Percentiles rank a stretch among this genome's conserved stretches.
These are phyloP conservation scores for Poecilia velifera DNA, from an alignment of 2,797 vertebrate species.

Conservation along the genomic window DNA sequence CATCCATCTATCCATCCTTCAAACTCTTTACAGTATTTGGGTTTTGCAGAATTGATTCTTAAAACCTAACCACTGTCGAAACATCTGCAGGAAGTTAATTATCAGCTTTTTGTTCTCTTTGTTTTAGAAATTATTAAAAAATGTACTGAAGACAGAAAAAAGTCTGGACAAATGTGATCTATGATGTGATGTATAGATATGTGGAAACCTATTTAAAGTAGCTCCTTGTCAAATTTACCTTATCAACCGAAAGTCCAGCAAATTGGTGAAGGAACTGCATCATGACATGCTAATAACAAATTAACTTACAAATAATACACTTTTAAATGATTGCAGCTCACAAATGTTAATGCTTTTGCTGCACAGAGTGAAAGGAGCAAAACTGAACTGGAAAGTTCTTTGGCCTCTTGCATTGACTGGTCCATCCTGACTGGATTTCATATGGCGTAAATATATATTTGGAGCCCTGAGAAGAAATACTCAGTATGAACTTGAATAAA, in stretches of 20 bases:
- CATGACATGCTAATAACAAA: background rate
- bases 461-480: slow-evolving; percentile 4
- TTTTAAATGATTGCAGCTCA: background rate
- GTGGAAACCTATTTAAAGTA: background rate
- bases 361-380: background rate
- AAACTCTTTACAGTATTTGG: background rate
- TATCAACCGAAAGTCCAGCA: background rate
- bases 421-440: slow-evolving; percentile 9
- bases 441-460: slow-evolving; percentile 28
- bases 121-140: background rate
- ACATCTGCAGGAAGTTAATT: background rate
- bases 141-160: background rate
- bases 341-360: background rate
- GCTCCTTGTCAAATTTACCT: background rate
- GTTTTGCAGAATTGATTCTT: background rate
- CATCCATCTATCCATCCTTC: background rate
- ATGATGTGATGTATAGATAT: background rate
- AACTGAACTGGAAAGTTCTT: background rate
- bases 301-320: background rate
- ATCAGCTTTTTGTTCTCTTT: background rate
- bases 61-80: background rate
- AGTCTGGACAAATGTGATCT: background rate
- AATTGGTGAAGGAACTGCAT: background rate
- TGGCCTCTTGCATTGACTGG: background rate
- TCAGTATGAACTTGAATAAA: slow-evolving; percentile 44